Evolutionary conservation across 1,140 invertebrate genomes (phyloP).

Genomic region (Cheumatopsyche charites): DNA sequence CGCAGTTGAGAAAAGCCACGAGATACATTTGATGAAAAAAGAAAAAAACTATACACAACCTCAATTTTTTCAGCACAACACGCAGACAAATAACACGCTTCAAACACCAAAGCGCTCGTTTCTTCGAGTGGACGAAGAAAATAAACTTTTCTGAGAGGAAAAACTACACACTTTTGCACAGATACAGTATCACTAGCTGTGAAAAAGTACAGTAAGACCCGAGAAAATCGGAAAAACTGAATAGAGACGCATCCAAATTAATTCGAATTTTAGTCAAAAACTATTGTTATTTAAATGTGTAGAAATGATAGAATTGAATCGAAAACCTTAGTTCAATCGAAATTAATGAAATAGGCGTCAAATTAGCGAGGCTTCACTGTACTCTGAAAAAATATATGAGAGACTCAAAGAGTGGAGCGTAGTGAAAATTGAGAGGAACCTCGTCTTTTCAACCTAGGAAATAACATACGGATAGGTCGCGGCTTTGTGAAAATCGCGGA

Average conservation of each 20-base stretch:
- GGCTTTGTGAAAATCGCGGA: constrained; percentile 12
- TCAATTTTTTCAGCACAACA: neutral
- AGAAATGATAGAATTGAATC: no score
- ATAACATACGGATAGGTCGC: neutral
- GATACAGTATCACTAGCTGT: no score
- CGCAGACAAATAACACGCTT: constrained; percentile 9
- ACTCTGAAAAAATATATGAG: no score
- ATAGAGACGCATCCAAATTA: no score
- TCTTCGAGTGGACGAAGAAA: neutral
- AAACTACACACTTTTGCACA: neutral
- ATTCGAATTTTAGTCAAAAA: no score
- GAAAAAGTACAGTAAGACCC: neutral
- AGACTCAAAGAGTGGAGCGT: no score
- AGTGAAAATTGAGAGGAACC: no score
- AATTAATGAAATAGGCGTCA: no score
- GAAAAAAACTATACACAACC: neutral
- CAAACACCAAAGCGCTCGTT: neutral
- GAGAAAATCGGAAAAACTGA: neutral
- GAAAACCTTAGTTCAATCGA: no score
- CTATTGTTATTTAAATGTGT: no score
- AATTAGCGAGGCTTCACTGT: no score
- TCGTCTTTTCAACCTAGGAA: no score
- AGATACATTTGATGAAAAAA: neutral
- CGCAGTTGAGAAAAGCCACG: neutral
- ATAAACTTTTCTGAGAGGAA: neutral